Base-by-base conservation (phyloP, 2,113 vertebrate genomes). In the Malurus alboscapulatus region DNA sequence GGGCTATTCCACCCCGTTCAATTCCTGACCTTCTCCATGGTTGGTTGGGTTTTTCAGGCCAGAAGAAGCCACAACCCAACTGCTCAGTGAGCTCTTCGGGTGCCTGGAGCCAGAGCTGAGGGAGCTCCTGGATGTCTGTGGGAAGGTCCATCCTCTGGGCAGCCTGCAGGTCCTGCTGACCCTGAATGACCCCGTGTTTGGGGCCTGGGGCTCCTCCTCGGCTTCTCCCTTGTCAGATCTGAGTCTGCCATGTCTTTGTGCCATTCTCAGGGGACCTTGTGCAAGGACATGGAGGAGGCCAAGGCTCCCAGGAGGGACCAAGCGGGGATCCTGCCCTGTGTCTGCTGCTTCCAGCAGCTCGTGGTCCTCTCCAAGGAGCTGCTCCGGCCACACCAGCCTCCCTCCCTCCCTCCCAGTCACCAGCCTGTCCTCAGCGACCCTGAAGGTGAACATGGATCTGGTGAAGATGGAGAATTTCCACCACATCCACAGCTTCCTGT, bases 391-490 rank as follows among this genome's bases (percentile, higher is more conserved):
- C 80, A 74, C 42, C 88, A 10, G 82, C 36, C 36, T 36, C 36
- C 27, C 54, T 63, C 69, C 19, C 74, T 75, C 71, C 54, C 34
- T 68, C 65, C 34, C 47, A 96, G 96, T 91, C 75, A 51, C 55
- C 14, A 87, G 83, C 17, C 62, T 96, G 42, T 25, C 95, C 42
- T 88, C 96, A 12, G 92, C 89, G 63, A 96, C 58, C 69, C 77
- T 94, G 74, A 94, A 88, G 67, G 85, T 80, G 55, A 93, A 80
- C 87, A 62, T 58, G 1, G 93, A 96, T 3, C 73, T 97, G 94
- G 94, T 96, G 48, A 92, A 91, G 89, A 97, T 97, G 95, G 94
- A 95, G 75, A 97, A 97, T 12, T 96, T 94, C 90, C 92, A 97
- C 84, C 94, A 93, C 29, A 13, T 97, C 50, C 68, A 94, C 57